These are phyloP conservation scores for Polypterus bichir DNA, from an alignment of 2,113 vertebrate genomes.

Conservation along the genomic window DNA sequence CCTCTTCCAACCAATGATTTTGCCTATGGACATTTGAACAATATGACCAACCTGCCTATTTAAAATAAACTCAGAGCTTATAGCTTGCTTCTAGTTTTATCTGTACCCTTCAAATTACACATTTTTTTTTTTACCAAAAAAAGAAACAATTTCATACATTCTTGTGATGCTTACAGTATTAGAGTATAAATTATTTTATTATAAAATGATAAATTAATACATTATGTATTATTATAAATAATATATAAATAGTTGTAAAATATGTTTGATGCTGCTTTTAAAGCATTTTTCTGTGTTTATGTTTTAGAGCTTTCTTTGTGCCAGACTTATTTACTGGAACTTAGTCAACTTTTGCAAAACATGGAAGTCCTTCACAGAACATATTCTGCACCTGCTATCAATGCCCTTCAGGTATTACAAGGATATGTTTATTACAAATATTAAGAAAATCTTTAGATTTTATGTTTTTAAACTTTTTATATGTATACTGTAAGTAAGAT, in stretches of 20 bases:
- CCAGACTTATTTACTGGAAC: constrained; percentile 75
- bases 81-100: too few species aligned
- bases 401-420: constrained; percentile 71
- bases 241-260: neutral
- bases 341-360: constrained; percentile 81
- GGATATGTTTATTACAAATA: too few species aligned
- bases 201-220: neutral
- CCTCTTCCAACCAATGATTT: too few species aligned
- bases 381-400: constrained; percentile 86
- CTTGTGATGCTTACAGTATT: neutral
- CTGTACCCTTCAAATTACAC: too few species aligned
- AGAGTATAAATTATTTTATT: neutral
- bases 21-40: too few species aligned
- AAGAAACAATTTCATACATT: too few species aligned
- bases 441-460: neutral
- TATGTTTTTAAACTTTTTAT: too few species aligned
- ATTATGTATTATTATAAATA: neutral
- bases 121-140: too few species aligned
- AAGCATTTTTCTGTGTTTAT: neutral
- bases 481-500: too few species aligned
- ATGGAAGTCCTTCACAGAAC: constrained; percentile 96
- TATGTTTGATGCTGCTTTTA: neutral
- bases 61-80: too few species aligned
- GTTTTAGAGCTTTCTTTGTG: constrained; percentile 73
- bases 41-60: too few species aligned